These are phyloP conservation scores for cattle (Bos taurus) DNA, from an alignment of 2,113 vertebrate genomes.

Conservation along the genomic window DNA sequence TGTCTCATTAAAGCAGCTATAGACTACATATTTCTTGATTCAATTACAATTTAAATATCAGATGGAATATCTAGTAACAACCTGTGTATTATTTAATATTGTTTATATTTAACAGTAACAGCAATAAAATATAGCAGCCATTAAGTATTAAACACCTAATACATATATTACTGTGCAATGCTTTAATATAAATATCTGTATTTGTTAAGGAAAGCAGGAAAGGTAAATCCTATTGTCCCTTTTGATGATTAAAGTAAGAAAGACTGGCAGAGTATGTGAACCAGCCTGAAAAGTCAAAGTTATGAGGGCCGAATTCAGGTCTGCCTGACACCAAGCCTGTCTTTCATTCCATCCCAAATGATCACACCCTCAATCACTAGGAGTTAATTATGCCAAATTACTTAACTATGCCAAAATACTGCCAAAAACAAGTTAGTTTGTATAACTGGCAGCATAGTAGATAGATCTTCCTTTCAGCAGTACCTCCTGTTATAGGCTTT, in stretches of 20 bases:
- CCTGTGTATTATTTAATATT: not conserved
- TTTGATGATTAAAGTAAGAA: not conserved
- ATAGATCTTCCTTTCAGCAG: not conserved
- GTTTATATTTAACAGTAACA: not conserved
- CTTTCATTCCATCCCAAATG: not conserved
- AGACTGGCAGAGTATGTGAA: not conserved
- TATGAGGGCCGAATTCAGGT: accelerated
- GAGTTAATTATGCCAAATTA: not conserved
- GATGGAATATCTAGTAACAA: not conserved
- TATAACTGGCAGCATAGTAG: not conserved
- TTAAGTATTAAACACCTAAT: not conserved
- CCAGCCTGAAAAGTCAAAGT: not conserved
- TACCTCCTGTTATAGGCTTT: not conserved
- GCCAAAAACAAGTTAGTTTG: not conserved
- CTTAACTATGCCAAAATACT: no score
- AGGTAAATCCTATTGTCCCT: not conserved
- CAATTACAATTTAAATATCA: not conserved
- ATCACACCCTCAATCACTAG: not conserved
- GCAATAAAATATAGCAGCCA: not conserved
- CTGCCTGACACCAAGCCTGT: not conserved
- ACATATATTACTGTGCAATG: not conserved
- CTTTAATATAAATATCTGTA: not conserved
- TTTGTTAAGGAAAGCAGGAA: not conserved
- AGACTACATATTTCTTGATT: not conserved
- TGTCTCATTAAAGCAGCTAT: not conserved